Evolutionary conservation across 2,888 invertebrate genomes (phyloP).

Genomic region (Diaprepes abbreviatus): DNA sequence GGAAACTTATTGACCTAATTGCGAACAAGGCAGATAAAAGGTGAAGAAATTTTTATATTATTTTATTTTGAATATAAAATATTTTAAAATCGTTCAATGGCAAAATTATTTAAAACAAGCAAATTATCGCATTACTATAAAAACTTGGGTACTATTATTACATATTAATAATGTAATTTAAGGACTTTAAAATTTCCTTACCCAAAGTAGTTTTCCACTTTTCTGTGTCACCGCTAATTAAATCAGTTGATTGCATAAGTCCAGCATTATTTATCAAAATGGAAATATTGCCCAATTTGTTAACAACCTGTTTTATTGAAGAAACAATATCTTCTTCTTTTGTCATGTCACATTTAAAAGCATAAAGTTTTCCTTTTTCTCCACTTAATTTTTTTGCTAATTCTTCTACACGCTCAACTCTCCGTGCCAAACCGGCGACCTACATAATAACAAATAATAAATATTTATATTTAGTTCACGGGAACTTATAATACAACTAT

Average conservation of each 20-base stretch:
- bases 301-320: slow-evolving; percentile 60
- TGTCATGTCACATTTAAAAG: slow-evolving; percentile 61
- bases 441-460: slow-evolving; percentile 22
- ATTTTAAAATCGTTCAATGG: too few relatives aligned
- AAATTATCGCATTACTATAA: too few relatives aligned
- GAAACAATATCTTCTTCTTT: slow-evolving; percentile 60
- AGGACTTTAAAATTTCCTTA: slow-evolving; percentile 50
- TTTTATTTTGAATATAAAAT: too few relatives aligned
- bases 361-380: slow-evolving; percentile 59
- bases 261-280: slow-evolving; percentile 66
- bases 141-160: too few relatives aligned
- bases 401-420: slow-evolving; percentile 51
- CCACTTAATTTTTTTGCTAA: slow-evolving; percentile 45
- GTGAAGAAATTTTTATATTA: too few relatives aligned
- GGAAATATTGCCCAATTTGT: slow-evolving; percentile 61
- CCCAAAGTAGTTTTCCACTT: slow-evolving; percentile 51
- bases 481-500: too few relatives aligned
- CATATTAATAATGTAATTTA: too few relatives aligned
- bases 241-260: slow-evolving; percentile 40
- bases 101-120: too few relatives aligned
- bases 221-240: slow-evolving; percentile 54
- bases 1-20: too few relatives aligned
- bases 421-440: slow-evolving; percentile 56
- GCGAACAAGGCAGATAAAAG: too few relatives aligned
- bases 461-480: too few relatives aligned